A percentile compares a stretch with the other conserved stretches of the same genome.
Evolutionary conservation across 2,113 vertebrate species (phyloP).

Genomic region (Tinamus guttatus): DNA sequence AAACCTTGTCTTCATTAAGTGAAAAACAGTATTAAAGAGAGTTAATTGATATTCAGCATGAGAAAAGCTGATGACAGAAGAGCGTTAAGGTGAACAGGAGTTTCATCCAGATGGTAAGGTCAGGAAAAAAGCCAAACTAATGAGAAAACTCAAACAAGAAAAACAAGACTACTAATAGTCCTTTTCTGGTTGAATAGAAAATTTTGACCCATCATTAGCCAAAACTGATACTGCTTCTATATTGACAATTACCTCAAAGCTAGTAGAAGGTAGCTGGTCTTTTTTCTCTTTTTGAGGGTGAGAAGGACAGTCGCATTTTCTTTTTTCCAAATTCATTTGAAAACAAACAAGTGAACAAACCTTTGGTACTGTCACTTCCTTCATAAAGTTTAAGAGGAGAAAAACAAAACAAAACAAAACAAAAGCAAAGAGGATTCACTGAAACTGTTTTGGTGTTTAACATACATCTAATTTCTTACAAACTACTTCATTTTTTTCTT

Average conservation of each 20-base stretch:
- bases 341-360: rapidly evolving
- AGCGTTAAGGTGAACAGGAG: neutral
- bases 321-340: neutral
- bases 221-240: neutral
- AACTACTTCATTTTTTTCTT: neutral
- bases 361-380: neutral
- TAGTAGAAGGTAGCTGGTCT: too few species aligned
- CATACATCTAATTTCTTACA: rapidly evolving
- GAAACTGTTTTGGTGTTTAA: neutral
- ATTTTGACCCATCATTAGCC: neutral
- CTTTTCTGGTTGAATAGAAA: neutral
- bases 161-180: neutral
- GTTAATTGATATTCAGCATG: neutral
- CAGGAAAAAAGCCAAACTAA: neutral
- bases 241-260: neutral
- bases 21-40: neutral
- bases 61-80: neutral
- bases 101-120: neutral
- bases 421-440: neutral
- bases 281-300: too few species aligned
- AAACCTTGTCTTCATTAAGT: neutral
- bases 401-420: too few species aligned
- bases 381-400: neutral
- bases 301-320: neutral
- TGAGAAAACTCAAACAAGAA: neutral